A percentile compares a stretch with the other conserved stretches of the same genome.
These are phyloP conservation scores for Pantherophis alleghaniensis DNA, from an alignment of 2,797 vertebrate genomes.

Conservation along the genomic window DNA sequence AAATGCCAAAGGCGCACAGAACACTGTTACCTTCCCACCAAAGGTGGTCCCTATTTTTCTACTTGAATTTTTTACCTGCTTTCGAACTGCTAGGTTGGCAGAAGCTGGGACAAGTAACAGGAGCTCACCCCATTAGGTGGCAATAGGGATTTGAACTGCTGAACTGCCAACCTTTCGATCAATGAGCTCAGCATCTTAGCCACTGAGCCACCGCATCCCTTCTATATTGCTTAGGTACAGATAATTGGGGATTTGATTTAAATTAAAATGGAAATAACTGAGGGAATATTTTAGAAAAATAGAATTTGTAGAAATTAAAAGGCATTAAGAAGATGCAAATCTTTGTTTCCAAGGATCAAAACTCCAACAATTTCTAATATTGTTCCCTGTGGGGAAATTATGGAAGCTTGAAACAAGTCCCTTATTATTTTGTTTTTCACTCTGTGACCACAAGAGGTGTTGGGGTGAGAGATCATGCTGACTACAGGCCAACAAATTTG, in stretches of 20 bases:
- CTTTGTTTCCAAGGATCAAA: background rate
- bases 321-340: background rate
- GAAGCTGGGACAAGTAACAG: too few relatives aligned
- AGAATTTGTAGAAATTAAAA: background rate
- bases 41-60: too few relatives aligned
- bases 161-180: too few relatives aligned
- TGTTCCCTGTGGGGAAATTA: background rate
- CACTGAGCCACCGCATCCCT: too few relatives aligned
- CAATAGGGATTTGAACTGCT: too few relatives aligned
- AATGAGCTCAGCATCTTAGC: too few relatives aligned
- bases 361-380: background rate
- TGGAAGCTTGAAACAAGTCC: background rate
- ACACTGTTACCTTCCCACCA: too few relatives aligned
- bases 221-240: slow-evolving; percentile 1
- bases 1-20: too few relatives aligned
- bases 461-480: background rate
- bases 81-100: too few relatives aligned
- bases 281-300: background rate
- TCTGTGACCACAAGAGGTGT: background rate
- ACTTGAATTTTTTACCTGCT: too few relatives aligned
- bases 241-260: slow-evolving; percentile 26
- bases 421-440: background rate
- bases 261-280: slow-evolving; percentile 12
- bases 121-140: too few relatives aligned
- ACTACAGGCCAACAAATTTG: background rate